These are phyloP conservation scores for Eira barbara DNA, from an alignment of 2,113 vertebrate species.

Conservation along the genomic window DNA sequence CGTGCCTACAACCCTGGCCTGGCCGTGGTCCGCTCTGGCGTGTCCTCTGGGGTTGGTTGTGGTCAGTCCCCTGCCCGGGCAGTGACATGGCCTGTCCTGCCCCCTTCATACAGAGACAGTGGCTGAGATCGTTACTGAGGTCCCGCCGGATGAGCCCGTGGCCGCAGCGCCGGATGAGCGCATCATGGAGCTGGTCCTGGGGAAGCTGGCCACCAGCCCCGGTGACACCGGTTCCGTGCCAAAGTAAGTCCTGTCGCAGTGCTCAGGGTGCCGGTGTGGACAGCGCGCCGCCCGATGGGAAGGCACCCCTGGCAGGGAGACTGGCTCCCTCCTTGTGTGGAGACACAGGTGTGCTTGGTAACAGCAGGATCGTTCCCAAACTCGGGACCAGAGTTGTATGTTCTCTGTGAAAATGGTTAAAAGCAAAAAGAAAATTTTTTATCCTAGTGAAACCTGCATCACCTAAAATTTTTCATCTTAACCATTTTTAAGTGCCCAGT, in stretches of 20 bases:
- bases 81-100: rapidly evolving
- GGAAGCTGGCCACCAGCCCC: conserved; percentile 78
- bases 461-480: not conserved
- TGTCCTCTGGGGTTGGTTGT: rapidly evolving
- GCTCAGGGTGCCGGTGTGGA: rapidly evolving
- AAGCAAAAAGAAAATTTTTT: too few species aligned
- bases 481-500: too few species aligned
- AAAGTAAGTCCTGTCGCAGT: conserved; percentile 77
- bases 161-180: conserved; percentile 79
- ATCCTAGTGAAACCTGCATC: not conserved
- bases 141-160: conserved; percentile 80
- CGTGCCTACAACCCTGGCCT: rapidly evolving
- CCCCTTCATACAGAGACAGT: conserved; percentile 67
- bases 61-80: rapidly evolving
- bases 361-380: too few species aligned
- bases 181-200: conserved; percentile 85
- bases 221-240: conserved; percentile 76
- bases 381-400: rapidly evolving
- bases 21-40: rapidly evolving
- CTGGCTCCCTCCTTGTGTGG: not conserved
- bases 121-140: conserved; percentile 78
- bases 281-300: rapidly evolving
- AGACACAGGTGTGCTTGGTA: rapidly evolving
- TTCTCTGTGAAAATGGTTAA: not conserved
- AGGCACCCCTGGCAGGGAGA: not conserved